phyloP scores from a whole-genome alignment of 1,140 invertebrate genomes.

The Olivierus martensii region DNA sequence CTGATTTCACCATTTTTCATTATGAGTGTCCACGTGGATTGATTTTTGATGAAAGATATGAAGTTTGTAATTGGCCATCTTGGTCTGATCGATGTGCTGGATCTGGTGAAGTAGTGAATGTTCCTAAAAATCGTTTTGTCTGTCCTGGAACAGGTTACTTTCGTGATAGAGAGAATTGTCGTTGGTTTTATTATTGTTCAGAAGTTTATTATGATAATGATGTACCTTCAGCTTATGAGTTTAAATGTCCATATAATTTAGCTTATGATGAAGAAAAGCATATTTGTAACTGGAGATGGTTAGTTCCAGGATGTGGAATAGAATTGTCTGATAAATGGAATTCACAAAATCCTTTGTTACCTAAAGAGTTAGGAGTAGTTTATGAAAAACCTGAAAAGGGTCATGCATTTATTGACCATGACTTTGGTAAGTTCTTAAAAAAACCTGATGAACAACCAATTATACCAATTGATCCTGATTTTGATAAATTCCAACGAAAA shows the following conservation, averaged over 20 bases:
- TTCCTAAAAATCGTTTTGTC: conserved; percentile 40
- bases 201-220: conserved; percentile 41
- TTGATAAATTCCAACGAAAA: no score
- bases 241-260: conserved; percentile 63
- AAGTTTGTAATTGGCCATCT: conserved; percentile 63
- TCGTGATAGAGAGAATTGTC: conserved; percentile 64
- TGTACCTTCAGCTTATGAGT: conserved; percentile 55
- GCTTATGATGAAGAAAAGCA: conserved; percentile 57
- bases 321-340: conserved; percentile 15
- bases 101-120: conserved; percentile 44
- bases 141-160: conserved; percentile 46
- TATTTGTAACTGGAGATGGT: conserved; percentile 68
- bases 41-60: conserved; percentile 50
- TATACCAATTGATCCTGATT: no score
- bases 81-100: conserved; percentile 35
- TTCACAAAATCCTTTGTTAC: no score
- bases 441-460: no score
- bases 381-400: no score
- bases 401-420: no score
- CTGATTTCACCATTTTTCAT: conserved; percentile 63
- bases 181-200: conserved; percentile 76
- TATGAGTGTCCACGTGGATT: conserved; percentile 65
- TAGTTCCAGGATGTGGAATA: conserved; percentile 49
- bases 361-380: no score
- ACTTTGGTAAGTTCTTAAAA: no score